phyloP scores from a whole-genome alignment of 2,888 invertebrate genomes.

The Meteorus colon region DNA sequence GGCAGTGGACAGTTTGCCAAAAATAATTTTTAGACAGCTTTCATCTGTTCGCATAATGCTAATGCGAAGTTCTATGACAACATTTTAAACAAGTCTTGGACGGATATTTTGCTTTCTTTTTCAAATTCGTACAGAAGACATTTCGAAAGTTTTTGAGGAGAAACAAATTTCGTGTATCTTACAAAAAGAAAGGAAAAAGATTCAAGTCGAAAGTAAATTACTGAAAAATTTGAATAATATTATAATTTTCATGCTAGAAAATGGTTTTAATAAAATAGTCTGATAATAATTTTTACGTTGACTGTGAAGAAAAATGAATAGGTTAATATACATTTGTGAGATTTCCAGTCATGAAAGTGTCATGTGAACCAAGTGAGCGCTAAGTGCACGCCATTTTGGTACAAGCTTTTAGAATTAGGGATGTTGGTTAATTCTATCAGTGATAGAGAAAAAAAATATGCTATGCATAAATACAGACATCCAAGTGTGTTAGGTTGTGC shows the following conservation, averaged over 20 bases:
- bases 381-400: conserved; percentile 14
- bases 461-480: too few relatives aligned
- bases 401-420: conserved; percentile 3
- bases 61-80: not conserved
- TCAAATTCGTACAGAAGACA: not conserved
- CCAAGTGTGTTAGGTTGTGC: too few relatives aligned
- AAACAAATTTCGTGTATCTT: too few relatives aligned
- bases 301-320: not conserved
- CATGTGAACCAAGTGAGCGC: not conserved
- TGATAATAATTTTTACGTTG: conserved; percentile 26
- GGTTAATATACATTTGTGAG: not conserved
- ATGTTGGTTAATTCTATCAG: conserved; percentile 19
- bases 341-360: conserved; percentile 9
- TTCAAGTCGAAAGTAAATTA: conserved; percentile 27
- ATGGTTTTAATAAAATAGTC: conserved; percentile 24
- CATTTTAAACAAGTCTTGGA: too few relatives aligned
- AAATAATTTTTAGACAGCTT: conserved; percentile 11
- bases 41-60: not conserved
- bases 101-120: too few relatives aligned
- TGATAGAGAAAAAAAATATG: conserved; percentile 11
- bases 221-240: conserved; percentile 22
- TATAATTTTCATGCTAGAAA: not conserved
- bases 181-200: not conserved
- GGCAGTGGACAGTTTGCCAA: conserved; percentile 29
- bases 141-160: not conserved